Base-by-base conservation (phyloP, 2,113 vertebrate species). In the Dicerorhinus sumatrensis region DNA sequence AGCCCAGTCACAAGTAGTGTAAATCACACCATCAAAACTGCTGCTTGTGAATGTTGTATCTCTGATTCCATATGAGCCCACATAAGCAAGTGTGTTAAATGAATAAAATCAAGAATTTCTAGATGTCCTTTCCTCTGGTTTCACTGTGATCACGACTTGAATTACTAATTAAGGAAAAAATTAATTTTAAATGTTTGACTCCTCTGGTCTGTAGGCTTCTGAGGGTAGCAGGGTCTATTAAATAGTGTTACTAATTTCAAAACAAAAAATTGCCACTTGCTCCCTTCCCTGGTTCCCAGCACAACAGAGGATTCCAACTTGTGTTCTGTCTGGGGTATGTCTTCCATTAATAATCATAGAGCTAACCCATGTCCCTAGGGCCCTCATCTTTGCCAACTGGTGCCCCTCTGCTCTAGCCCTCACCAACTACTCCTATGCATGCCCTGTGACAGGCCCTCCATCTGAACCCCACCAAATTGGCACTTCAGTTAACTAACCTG, bases 201-300 rank as follows among this genome's bases (percentile, higher is more conserved):
- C 51, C 82, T 51, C 6, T n/a, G 6, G 83, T 75, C 73, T 63
- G 73, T 73, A 11, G 83, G 33, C 39, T 73, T 39, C 54, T 42
- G 29, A 29, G 29, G 48, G 39, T 23, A 79, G 10, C 42, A 9
- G 42, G 33, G 6, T 62, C 83, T 95, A 67, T 83, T 65, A 94
- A 70, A 56, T 56, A 20, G 39, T 60, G 58, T 91, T 92, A 58
- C 36, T 70, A 72, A 91, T 82, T 97, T 56, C 33, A 75, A 67
- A 93, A 93, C 54, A 63, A 80, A 95, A 69, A 51, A 46, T n/a
- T n/a, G n/a, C 42, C 23, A 29, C 60, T 84, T 92, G 7, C 25
- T 89, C 94, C 21, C 46, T 85, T 93, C 73, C 62, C 95, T 33
- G 62, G 5, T 84, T 75, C 63, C 31, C 58, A 42, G 58, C 91